These are phyloP conservation scores for Enchytraeus crypticus DNA, from an alignment of 2,888 invertebrate species.

Conservation along the genomic window DNA sequence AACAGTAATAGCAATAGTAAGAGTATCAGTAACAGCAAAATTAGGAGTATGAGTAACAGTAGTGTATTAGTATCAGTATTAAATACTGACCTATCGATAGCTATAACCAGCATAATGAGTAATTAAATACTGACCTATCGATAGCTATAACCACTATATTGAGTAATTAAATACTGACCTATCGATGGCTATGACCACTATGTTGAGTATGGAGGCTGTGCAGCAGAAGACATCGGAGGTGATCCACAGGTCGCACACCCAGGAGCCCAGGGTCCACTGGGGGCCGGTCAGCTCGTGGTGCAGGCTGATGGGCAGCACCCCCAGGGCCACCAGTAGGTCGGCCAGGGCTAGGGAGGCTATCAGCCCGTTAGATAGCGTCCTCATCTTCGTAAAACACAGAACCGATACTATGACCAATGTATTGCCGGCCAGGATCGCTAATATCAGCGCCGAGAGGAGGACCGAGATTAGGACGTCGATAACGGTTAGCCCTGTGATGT, in stretches of 20 bases:
- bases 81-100: too few relatives aligned
- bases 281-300: slow-evolving; percentile 29
- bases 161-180: too few relatives aligned
- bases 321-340: slow-evolving; percentile 42
- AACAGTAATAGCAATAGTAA: too few relatives aligned
- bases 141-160: too few relatives aligned
- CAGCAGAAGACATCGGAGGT: slow-evolving; percentile 35
- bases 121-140: too few relatives aligned
- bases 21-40: too few relatives aligned
- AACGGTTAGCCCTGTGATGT: too few relatives aligned
- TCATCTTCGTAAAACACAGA: slow-evolving; percentile 44
- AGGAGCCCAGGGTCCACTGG: slow-evolving; percentile 3
- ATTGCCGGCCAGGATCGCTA: slow-evolving; percentile 37
- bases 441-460: slow-evolving; percentile 19
- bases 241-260: slow-evolving; percentile 29
- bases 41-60: too few relatives aligned
- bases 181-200: slow-evolving; percentile 37
- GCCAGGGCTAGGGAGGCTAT: slow-evolving; percentile 47
- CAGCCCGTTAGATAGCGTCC: slow-evolving; percentile 47
- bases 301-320: slow-evolving; percentile 46
- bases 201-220: slow-evolving; percentile 32
- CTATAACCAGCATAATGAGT: too few relatives aligned
- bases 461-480: slow-evolving; percentile 7
- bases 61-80: too few relatives aligned
- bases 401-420: slow-evolving; percentile 45